Base-by-base conservation (phyloP, 1,140 invertebrate genomes). In the Calephelis nemesis region DNA sequence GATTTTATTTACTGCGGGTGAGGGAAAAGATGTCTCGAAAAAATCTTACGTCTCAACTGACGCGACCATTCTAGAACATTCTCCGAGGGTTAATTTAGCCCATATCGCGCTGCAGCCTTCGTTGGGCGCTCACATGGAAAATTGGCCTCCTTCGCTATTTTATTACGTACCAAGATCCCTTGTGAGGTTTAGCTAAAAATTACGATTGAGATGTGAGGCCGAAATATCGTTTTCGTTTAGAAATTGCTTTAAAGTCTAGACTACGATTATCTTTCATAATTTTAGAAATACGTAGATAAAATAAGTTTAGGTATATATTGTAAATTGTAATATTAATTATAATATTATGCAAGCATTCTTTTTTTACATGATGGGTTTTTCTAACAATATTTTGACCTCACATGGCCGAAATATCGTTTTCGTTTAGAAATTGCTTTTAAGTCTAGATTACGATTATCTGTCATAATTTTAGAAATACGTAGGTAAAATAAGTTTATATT, bases 121-220 rank as follows among this genome's bases (percentile, higher is more conserved):
- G 67, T 68, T 15, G 75, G 72, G 78, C 84, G 80, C 75, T 84
- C 79, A 79, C 81, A 88, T 77, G 81, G 78, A 88, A 89, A 85
- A 88, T 89, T 88, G 81, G 79, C 70, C 82, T 82, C 81, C 79
- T 82, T 76, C 71, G 64, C 79, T 72, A 84, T 87, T 79, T 74
- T 77, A 82, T 84, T 87, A 87, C 74, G 82, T 82, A 80, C 79
- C 75, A 87, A 83, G 80, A 84, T 89, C 74, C 84, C 81, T 65
- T 82, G 79, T 70, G 77, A 81, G 72, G 71, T 73, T 73, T 71
- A 42, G 58, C 60, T 72, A 68, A 81, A 82, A 80, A 77, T 84
- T 76, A 76, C 69, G 49, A 58, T 58, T 58, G 54, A 70, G 66
- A 67, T 71, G 70, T 70, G 65, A 66, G 62, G 63, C 13, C 67